Percentiles rank a stretch among this genome's conserved stretches.
phyloP scores from a whole-genome alignment of 2,888 invertebrate species.

The Panzeria rudis region DNA sequence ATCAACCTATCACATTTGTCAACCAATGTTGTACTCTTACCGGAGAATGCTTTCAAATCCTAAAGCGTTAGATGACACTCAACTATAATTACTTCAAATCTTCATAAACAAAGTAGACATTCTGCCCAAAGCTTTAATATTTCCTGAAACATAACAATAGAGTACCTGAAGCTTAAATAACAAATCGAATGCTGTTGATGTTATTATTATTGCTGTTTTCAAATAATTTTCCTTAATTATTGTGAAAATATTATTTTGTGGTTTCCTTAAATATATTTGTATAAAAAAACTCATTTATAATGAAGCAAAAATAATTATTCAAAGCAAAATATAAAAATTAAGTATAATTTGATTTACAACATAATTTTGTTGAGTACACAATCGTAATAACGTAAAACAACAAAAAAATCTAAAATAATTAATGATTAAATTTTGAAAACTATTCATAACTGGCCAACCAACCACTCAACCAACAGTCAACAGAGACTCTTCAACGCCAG shows the following conservation, averaged over 20 bases:
- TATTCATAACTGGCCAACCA: conserved; percentile 21
- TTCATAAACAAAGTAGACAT: not conserved
- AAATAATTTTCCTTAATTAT: conserved; percentile 31
- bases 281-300: conserved; percentile 4
- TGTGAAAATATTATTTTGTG: conserved; percentile 49
- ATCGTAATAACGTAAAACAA: not conserved
- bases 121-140: not conserved
- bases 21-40: too few relatives aligned
- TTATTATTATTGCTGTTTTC: not conserved
- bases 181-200: not conserved
- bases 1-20: too few relatives aligned
- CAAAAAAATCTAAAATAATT: conserved; percentile 13
- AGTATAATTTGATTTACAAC: conserved; percentile 36
- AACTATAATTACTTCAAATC: too few relatives aligned
- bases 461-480: conserved; percentile 20
- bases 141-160: not conserved
- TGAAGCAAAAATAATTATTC: conserved; percentile 35
- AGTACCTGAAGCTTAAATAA: not conserved
- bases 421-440: conserved; percentile 37
- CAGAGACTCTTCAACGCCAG: not conserved
- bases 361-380: conserved; percentile 30
- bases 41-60: too few relatives aligned
- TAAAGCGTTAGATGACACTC: too few relatives aligned
- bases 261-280: conserved; percentile 29
- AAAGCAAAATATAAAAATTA: not conserved